A percentile compares a stretch with the other conserved stretches of the same genome.
Conservation (phyloP, 1,140 invertebrate species). For the Helicoverpa zea region DNA sequence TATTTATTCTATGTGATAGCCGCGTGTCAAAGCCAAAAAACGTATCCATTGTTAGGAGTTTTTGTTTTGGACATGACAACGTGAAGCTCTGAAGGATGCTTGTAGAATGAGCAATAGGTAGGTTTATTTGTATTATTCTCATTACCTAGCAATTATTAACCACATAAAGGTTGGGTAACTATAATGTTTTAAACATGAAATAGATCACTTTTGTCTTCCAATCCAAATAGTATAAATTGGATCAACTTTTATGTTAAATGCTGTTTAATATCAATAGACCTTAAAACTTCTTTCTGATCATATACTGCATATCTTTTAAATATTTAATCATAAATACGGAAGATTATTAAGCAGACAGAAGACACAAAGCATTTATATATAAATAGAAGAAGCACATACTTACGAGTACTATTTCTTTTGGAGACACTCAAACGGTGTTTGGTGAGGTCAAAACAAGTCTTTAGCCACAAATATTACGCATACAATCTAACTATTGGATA, state of each 20-base stretch:
- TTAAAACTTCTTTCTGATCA: too few relatives aligned
- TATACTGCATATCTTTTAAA: too few relatives aligned
- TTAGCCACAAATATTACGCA: not conserved
- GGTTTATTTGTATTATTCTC: constrained; percentile 15
- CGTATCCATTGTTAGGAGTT: constrained; percentile 24
- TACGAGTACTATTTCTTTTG: not conserved
- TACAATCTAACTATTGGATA: too few relatives aligned
- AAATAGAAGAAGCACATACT: too few relatives aligned
- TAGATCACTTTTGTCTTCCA: not conserved
- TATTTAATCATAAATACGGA: too few relatives aligned
- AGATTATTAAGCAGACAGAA: too few relatives aligned
- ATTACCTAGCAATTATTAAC: constrained; percentile 10
- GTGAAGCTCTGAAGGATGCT: constrained; percentile 30
- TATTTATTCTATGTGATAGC: constrained; percentile 4
- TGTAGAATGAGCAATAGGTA: constrained; percentile 9
- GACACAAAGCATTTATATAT: too few relatives aligned
- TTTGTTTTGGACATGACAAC: constrained; percentile 29
- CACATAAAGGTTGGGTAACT: not conserved
- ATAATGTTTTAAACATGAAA: not conserved
- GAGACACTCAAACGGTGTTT: not conserved
- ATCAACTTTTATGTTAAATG: too few relatives aligned
- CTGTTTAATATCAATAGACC: too few relatives aligned
- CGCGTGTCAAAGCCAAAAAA: constrained; percentile 5
- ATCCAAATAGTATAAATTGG: too few relatives aligned
- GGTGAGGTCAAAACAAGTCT: not conserved